Percentiles rank a stretch among this genome's conserved stretches.
Conservation (phyloP, 2,113 vertebrate genomes). For the Barbus barbus region DNA sequence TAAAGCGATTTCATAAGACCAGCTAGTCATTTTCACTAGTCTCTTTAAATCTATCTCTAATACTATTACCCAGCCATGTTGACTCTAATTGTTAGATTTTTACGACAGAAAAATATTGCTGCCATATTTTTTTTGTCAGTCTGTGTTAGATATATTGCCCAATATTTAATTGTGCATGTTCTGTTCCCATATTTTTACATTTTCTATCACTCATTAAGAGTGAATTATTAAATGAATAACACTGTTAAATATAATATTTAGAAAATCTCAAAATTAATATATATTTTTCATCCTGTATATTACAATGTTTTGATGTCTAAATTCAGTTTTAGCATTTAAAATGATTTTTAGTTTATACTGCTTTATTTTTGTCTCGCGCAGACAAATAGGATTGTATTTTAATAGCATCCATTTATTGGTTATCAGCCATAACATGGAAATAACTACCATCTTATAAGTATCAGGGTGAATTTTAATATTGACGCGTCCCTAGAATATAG, state of each 20-base stretch:
- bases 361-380: background rate
- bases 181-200: background rate
- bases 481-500: background rate
- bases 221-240: background rate
- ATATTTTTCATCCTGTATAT: background rate
- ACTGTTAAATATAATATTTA: background rate
- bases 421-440: background rate
- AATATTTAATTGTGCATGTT: background rate
- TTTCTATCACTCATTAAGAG: background rate
- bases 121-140: background rate
- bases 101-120: background rate
- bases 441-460: background rate
- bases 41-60: no score
- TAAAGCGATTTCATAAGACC: background rate
- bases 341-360: no score
- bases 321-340: background rate
- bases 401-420: background rate
- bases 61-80: no score
- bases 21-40: no score
- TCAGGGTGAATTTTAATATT: background rate
- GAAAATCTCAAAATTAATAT: no score
- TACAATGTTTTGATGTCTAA: background rate
- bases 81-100: no score
- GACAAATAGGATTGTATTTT: background rate
- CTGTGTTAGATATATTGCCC: background rate